Base-by-base conservation (phyloP, 2,888 invertebrate genomes). In the Hesperia comma region DNA sequence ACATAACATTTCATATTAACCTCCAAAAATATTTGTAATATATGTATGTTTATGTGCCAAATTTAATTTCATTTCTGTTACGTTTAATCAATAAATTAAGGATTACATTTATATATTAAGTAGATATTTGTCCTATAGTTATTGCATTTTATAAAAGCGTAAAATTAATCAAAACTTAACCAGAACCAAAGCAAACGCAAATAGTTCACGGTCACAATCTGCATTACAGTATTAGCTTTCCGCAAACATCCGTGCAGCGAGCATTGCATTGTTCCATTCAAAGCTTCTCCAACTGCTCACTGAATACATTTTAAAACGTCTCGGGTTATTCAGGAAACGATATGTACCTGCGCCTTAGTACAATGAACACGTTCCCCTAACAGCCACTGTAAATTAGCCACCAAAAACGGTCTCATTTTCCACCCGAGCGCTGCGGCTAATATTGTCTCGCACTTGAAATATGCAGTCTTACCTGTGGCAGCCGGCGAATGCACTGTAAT, bases 341-440 rank as follows among this genome's bases (percentile, higher is more conserved):
- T 78, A 81, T 75, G 79, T 77, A 78, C 80, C 79, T 80, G 84
- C 79, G 79, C 80, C 79, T 79, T 73, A 75, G 78, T 78, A 80
- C 81, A 79, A 77, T 76, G 81, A 82, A 81, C 85, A 78, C 81
- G 86, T 81, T 83, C 85, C 79, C 79, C 85, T 86, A 85, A 87
- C 84, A 82, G 79, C 79, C 85, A 83, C 83, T 85, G 85, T 91
- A 90, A 90, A 90, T 90, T 89, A 89, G 83, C 78, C 80, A 84
- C 86, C 87, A 88, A 90, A 89, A 89, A 86, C 90, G 86, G 89
- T 88, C 86, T 88, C 87, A 84, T 90, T 90, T 94, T 94, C 94
- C 94, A 90, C 93, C 90, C 93, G 93, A 94, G 93, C 90, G 93
- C 94, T 84, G 85, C 85, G 84, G 86, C 90, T 91, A 92, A 92